Evolutionary conservation across 2,888 invertebrate genomes (phyloP).

Genomic region (Cylloceria caligata): DNA sequence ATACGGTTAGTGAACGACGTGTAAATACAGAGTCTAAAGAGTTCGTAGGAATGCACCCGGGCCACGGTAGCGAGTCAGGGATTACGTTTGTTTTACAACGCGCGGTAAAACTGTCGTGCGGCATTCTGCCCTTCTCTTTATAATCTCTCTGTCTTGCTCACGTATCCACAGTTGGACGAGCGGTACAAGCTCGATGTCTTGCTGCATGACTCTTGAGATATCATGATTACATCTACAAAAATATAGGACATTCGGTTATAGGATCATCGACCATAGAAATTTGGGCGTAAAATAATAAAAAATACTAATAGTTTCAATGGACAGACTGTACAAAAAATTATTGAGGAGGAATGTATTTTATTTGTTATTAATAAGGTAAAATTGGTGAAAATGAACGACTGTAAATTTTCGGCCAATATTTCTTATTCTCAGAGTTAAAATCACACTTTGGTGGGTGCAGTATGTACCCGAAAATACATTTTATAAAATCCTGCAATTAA

Average conservation of each 20-base stretch:
- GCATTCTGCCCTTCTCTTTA: constrained; percentile 70
- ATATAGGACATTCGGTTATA: background rate
- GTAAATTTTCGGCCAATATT: too few relatives aligned
- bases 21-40: constrained; percentile 76
- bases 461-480: too few relatives aligned
- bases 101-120: constrained; percentile 83
- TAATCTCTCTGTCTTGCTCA: constrained; percentile 25
- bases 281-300: too few relatives aligned
- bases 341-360: background rate
- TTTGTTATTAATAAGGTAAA: background rate
- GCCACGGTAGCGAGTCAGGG: constrained; percentile 82
- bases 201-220: constrained; percentile 39
- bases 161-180: constrained; percentile 27
- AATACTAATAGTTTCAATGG: background rate
- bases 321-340: background rate
- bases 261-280: too few relatives aligned
- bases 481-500: too few relatives aligned
- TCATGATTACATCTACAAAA: constrained; percentile 34
- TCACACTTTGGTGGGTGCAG: too few relatives aligned
- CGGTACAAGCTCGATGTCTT: constrained; percentile 7
- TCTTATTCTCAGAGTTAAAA: too few relatives aligned
- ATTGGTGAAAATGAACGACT: too few relatives aligned
- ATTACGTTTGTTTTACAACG: constrained; percentile 84
- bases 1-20: constrained; percentile 21
- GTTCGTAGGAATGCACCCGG: constrained; percentile 73